Evolutionary conservation across 2,797 vertebrate genomes (phyloP).

Genomic region (Takifugu ocellatus): DNA sequence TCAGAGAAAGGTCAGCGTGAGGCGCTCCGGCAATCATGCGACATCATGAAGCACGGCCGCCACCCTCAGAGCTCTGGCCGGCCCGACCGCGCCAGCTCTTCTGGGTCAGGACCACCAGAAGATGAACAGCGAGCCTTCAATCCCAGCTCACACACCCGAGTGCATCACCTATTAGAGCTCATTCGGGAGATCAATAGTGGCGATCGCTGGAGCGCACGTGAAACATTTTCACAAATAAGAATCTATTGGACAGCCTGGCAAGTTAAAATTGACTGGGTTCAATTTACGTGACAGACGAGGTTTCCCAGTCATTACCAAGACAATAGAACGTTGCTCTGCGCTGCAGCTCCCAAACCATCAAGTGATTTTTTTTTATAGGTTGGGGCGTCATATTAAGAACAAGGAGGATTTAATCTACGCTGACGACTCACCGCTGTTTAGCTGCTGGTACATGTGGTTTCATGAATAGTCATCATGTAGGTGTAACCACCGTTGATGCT

Average conservation of each 20-base stretch:
- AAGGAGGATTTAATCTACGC: background rate
- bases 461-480: constrained; percentile 33
- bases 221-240: constrained; percentile 4
- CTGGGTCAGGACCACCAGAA: too few species aligned
- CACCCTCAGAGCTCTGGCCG: too few species aligned
- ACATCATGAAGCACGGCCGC: too few species aligned
- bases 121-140: constrained; percentile 2
- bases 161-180: constrained; percentile 18
- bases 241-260: background rate
- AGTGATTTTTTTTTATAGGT: too few species aligned
- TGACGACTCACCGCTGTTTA: too few species aligned
- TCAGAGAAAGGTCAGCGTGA: constrained; percentile 64
- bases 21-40: constrained; percentile 38
- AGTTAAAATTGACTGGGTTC: background rate
- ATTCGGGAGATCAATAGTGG: constrained; percentile 34
- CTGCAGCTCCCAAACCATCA: too few species aligned
- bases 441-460: constrained; percentile 12
- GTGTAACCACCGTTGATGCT: constrained; percentile 47
- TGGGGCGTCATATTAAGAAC: background rate
- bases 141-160: constrained; percentile 26
- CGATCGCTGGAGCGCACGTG: constrained; percentile 8
- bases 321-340: too few species aligned
- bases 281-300: too few species aligned
- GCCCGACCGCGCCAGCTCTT: too few species aligned
- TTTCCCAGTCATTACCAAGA: too few species aligned